Evolutionary conservation across 2,797 vertebrate species (phyloP).

Genomic region (Apogon hyalosoma): DNA sequence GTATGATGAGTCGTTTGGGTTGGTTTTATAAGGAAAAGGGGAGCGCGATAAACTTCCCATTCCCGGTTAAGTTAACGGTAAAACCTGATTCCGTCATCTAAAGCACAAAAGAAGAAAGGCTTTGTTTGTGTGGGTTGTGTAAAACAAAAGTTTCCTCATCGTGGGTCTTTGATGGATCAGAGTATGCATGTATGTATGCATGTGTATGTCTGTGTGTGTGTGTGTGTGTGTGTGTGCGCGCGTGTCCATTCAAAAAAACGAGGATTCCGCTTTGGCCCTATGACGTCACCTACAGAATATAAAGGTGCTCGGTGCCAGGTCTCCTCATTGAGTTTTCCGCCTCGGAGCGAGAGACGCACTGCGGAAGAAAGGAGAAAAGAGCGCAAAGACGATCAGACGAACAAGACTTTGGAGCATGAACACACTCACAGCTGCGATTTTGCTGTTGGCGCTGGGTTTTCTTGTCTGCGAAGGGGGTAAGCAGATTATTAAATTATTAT

Average conservation of each 20-base stretch:
- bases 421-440: constrained; percentile 49
- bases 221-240: no score
- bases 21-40: background rate
- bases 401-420: constrained; percentile 73
- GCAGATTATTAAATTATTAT: background rate
- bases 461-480: constrained; percentile 77
- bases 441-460: constrained; percentile 70
- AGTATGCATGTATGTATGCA: background rate
- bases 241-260: background rate
- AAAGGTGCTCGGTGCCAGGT: background rate
- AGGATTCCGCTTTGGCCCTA: no score
- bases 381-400: background rate
- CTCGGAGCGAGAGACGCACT: background rate
- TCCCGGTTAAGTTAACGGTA: background rate
- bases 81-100: no score
- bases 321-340: constrained; percentile 15
- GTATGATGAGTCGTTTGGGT: no score
- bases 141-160: constrained; percentile 11
- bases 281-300: constrained; percentile 5
- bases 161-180: background rate
- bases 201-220: no score
- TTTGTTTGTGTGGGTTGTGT: constrained; percentile 19
- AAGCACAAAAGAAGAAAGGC: background rate
- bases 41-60: no score
- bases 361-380: background rate